phyloP scores from a whole-genome alignment of 2,888 invertebrate species.

The Eubasilissa splendida region DNA sequence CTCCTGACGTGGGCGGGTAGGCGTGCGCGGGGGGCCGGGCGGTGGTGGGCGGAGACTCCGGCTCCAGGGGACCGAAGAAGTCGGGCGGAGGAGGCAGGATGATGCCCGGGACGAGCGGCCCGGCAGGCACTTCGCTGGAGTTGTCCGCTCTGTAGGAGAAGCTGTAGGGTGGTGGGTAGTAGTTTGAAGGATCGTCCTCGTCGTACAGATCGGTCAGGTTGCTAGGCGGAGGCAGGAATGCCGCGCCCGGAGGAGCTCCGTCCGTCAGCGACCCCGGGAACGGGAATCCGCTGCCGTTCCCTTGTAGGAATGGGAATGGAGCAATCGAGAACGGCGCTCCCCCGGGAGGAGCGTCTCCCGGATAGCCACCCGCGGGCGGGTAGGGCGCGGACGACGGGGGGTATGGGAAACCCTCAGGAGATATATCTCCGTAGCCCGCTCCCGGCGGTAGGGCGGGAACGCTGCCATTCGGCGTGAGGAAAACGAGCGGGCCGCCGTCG shows the following conservation, averaged over 20 bases:
- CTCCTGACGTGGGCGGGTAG: slow-evolving; percentile 61
- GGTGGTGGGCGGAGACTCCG: slow-evolving; percentile 64
- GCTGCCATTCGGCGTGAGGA: slow-evolving; percentile 86
- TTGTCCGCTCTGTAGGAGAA: slow-evolving; percentile 88
- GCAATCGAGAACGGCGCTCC: slow-evolving; percentile 77
- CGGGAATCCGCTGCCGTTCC: slow-evolving; percentile 74
- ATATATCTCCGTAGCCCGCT: slow-evolving; percentile 73
- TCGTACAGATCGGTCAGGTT: slow-evolving; percentile 85
- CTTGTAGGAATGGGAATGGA: slow-evolving; percentile 75
- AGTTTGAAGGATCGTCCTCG: slow-evolving; percentile 92
- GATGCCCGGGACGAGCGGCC: slow-evolving; percentile 91
- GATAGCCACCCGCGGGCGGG: slow-evolving; percentile 75
- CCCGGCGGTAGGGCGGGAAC: slow-evolving; percentile 79
- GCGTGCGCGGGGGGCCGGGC: slow-evolving; percentile 52
- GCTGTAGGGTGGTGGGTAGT: slow-evolving; percentile 93
- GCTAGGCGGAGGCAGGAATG: slow-evolving; percentile 79
- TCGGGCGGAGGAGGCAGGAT: slow-evolving; percentile 91
- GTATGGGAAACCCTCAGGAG: slow-evolving; percentile 74
- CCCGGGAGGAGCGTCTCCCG: slow-evolving; percentile 79
- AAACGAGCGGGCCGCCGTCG: slow-evolving; percentile 89
- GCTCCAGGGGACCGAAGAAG: slow-evolving; percentile 84
- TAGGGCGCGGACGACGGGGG: slow-evolving; percentile 65
- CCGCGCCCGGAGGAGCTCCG: slow-evolving; percentile 64
- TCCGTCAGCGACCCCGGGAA: slow-evolving; percentile 65
- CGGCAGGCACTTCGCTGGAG: slow-evolving; percentile 83